A percentile compares a stretch with the other conserved stretches of the same genome.
Conservation (phyloP, 2,797 vertebrate species). For the Aulostomus chinensis region DNA sequence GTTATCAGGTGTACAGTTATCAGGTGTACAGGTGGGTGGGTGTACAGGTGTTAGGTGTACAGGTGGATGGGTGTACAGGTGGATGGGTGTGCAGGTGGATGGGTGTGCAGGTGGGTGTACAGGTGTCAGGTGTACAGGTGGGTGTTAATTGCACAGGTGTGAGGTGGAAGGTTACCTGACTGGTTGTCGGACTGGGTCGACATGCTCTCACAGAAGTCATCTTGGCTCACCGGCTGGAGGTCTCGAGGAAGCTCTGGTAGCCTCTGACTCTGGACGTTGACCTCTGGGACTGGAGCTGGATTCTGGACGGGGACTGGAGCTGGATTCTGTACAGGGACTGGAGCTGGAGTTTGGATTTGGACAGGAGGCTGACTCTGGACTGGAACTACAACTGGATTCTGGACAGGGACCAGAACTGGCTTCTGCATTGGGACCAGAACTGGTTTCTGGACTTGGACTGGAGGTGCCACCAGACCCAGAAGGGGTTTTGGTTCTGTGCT, state of each 20-base stretch:
- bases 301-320: background rate
- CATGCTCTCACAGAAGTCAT: slow-evolving; percentile 77
- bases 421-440: background rate
- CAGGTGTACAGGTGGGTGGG: too few species aligned
- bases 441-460: background rate
- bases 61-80: too few species aligned
- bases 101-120: too few species aligned
- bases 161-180: slow-evolving; percentile 69
- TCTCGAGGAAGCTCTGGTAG: slow-evolving; percentile 45
- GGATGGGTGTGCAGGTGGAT: too few species aligned
- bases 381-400: slow-evolving; percentile 3
- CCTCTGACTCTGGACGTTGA: slow-evolving; percentile 32
- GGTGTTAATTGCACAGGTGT: too few species aligned
- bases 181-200: slow-evolving; percentile 79
- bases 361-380: slow-evolving; percentile 3
- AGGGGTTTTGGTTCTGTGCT: slow-evolving; percentile 12
- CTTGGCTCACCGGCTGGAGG: slow-evolving; percentile 46
- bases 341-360: background rate
- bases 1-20: too few species aligned
- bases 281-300: slow-evolving; percentile 11
- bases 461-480: background rate
- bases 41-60: too few species aligned
- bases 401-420: slow-evolving; percentile 1
- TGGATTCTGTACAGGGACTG: background rate
- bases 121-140: too few species aligned